Conservation (phyloP, 2,113 vertebrate species). For the Campylomormyrus tamandua region DNA sequence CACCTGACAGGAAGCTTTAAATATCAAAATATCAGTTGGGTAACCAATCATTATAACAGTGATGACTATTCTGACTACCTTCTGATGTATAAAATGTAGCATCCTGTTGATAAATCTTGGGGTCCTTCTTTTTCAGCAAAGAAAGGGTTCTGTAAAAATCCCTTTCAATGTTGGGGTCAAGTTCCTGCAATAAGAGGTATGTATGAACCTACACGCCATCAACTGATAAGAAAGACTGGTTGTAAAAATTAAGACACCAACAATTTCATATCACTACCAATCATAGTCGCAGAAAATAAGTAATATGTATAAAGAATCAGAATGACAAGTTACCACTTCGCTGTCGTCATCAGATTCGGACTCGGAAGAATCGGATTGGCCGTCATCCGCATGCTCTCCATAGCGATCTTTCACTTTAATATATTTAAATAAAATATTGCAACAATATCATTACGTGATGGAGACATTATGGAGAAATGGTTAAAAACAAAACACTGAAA, state of each 20-base stretch:
- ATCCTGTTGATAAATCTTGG: constrained; percentile 73
- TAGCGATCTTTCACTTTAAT: constrained; percentile 76
- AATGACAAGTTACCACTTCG: constrained; percentile 55
- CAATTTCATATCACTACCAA: background rate
- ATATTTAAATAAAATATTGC: background rate
- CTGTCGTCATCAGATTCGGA: constrained; percentile 68
- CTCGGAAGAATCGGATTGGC: constrained; percentile 60
- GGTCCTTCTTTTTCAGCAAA: constrained; percentile 80
- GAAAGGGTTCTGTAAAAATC: constrained; percentile 82
- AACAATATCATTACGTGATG: background rate
- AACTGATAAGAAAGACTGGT: background rate
- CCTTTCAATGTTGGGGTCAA: constrained; percentile 68
- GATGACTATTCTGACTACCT: constrained; percentile 25
- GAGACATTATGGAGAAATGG: background rate
- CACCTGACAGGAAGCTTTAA: background rate
- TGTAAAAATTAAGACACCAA: background rate
- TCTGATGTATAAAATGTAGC: constrained; percentile 63
- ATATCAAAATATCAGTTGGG: background rate
- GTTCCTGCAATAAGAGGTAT: constrained; percentile 50
- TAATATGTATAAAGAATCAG: background rate
- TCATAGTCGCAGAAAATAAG: background rate
- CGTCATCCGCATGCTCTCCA: constrained; percentile 51
- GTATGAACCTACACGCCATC: background rate
- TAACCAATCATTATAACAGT: background rate
- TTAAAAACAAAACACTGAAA: background rate